Base-by-base conservation (phyloP, 2,888 invertebrate species). In the Prenolepis imparis region DNA sequence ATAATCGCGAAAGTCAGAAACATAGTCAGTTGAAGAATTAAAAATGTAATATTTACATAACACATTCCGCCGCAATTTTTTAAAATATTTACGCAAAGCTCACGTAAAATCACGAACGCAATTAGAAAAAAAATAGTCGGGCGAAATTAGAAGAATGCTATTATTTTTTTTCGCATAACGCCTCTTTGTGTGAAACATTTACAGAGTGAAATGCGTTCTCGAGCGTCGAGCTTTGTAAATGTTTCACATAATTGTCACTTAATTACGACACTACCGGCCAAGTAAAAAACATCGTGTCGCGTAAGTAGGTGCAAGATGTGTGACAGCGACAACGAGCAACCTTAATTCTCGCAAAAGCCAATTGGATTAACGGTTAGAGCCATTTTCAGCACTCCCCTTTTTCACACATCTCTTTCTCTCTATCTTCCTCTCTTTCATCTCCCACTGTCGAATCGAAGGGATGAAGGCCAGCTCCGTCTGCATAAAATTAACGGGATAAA, bases 341-440 rank as follows among this genome's bases (percentile, higher is more conserved):
- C 85, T 88, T 90, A 89, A 90, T 89, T 90, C 85, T 86, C 82
- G 52, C 84, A 72, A 85, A 88, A 88, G 84, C 90, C 87, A 90
- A 88, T 90, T 87, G 88, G 86, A 89, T 89, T 89, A 89, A 87
- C 84, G 84, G 87, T 89, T 90, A 85, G 74, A 85, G 86, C 84
- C 88, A 90, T 89, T 90, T 89, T 77, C 87, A 80, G 83, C 67
- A 75, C 74, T 55, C 72, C 63, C 73, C 80, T 86, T 80, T 78
- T 68, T 78, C 66, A 78, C 66, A 36, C 64, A 28, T 66, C 67
- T 57, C 68, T 74, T n/a, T 28, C 63, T 55, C 61, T 36, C n/a
- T 24, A 9, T 21, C 8, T 63, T 12, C n/a, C 11, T 44, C 48
- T 67, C 5, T 44, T 36, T 67, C 5, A 11, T 41, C 32, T 63